Conservation (phyloP, 2,888 invertebrate species). For the Toxonevra muliebris region DNA sequence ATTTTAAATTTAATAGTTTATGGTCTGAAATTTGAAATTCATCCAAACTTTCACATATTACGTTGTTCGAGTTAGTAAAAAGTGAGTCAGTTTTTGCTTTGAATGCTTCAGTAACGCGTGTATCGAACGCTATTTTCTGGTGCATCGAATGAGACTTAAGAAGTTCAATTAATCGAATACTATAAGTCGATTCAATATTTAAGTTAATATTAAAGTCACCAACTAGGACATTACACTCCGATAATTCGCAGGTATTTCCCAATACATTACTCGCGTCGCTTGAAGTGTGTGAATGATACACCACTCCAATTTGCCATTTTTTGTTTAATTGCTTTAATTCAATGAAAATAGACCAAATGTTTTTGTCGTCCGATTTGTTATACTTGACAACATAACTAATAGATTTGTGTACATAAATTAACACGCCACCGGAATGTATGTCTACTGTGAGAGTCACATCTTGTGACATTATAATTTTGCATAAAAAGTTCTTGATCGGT, state of each 20-base stretch:
- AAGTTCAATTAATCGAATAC: conserved; percentile 6
- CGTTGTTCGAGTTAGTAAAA: conserved; percentile 9
- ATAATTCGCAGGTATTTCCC: not conserved
- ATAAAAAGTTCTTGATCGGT: conserved; percentile 8
- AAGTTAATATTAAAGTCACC: conserved; percentile 10
- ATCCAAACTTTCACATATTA: conserved; percentile 11
- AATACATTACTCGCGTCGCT: not conserved
- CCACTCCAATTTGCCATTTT: no score
- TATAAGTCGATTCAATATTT: conserved; percentile 6
- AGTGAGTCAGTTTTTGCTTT: conserved; percentile 20
- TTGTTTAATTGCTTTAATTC: no score
- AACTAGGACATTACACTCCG: not conserved
- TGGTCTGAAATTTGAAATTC: conserved; percentile 17
- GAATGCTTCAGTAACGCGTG: conserved; percentile 6
- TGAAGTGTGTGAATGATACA: no score
- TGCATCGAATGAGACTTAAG: conserved; percentile 7
- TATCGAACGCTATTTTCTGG: conserved; percentile 16
- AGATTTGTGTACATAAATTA: conserved; percentile 10
- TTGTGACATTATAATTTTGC: not conserved
- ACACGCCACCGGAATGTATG: conserved; percentile 10
- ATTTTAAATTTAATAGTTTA: conserved; percentile 17
- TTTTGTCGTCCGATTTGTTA: conserved; percentile 9
- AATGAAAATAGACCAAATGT: not conserved
- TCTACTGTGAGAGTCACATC: conserved; percentile 19
- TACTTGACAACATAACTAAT: conserved; percentile 9